Conservation (phyloP, 2,113 vertebrate species). For the Pogona vitticeps region DNA sequence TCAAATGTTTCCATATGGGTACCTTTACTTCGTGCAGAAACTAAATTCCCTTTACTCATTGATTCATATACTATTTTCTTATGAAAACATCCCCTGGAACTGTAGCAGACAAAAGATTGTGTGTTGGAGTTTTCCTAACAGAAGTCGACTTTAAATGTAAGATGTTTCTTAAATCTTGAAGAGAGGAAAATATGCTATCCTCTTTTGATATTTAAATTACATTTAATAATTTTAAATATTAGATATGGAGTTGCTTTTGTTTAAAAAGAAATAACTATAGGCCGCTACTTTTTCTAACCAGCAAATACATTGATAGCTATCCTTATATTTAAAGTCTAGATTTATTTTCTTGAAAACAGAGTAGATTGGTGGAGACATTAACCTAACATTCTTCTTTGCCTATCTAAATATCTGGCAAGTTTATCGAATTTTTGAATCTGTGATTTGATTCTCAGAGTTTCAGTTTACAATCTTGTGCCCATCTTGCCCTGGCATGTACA, state of each 20-base stretch:
- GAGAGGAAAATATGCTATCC: not conserved
- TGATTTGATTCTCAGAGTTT: not conserved
- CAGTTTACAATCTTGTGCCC: not conserved
- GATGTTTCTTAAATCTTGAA: not conserved
- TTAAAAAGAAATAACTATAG: not conserved
- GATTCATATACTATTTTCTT: constrained; percentile 2
- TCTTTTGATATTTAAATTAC: not conserved
- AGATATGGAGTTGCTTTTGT: not conserved
- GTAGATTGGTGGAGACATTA: constrained; percentile 14
- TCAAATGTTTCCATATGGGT: constrained; percentile 31
- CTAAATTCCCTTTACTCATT: constrained; percentile 1
- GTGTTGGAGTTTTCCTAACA: not conserved
- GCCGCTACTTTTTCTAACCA: not conserved
- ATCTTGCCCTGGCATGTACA: not conserved
- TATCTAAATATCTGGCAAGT: not conserved
- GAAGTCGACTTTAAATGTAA: not conserved
- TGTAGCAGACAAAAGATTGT: not conserved
- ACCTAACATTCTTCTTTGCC: constrained; percentile 14
- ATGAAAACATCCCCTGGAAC: not conserved
- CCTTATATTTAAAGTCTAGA: not conserved
- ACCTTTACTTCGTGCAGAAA: constrained; percentile 10
- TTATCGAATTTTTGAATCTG: constrained; percentile 21
- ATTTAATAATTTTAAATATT: constrained; percentile 17
- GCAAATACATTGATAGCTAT: not conserved
- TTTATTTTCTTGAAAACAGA: not conserved